Evolutionary conservation across 2,888 invertebrate species (phyloP), one percentile per base, ranked within the genome.

Genomic region (Cheilosia grossa): DNA sequence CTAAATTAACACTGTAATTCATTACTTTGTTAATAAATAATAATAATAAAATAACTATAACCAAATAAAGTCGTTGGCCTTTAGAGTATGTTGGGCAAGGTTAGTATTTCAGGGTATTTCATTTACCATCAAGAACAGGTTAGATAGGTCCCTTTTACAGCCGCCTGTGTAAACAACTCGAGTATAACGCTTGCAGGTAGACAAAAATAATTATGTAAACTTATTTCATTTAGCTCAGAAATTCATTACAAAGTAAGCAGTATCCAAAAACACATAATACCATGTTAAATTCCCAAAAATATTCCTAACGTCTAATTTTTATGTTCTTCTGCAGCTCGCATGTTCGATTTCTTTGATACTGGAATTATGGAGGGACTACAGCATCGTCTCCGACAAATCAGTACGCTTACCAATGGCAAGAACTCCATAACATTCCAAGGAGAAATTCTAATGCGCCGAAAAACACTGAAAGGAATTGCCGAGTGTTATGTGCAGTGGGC

Each of bases 291-390:
- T 77, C 24, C 10, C 6, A 27, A 75, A 75, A 75, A 19, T 17
- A 44, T 5, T 47, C 66, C 67, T 75, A 67, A 80, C 54, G 47
- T 67, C 7, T 49, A 15, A 33, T 37, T 51, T 61, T 42, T 54
- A 61, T 56, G 83, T 82, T 85, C 82, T 77, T 87, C 93, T 94
- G 24, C 93, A 98, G 98, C 98, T 87, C 96, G 97, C 88, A 96
- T 97, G 94, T 97, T 97, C 91, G 98, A 98, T 93, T 98, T 96
- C 93, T 97, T 98, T 92, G 98, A 98, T 93, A 93, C 95, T 87
- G 96, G 98, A 66, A 96, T 96, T 87, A 98, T 98, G 98, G 98
- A 98, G 92, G 96, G 97, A 0, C 93, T 98, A 51, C 96, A 97
- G 91, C 96, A 97, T 93, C 95, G 96, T 83, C 93, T 98, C 88